phyloP scores from a whole-genome alignment of 2,797 vertebrate genomes.

The Aselliscus stoliczkanus region DNA sequence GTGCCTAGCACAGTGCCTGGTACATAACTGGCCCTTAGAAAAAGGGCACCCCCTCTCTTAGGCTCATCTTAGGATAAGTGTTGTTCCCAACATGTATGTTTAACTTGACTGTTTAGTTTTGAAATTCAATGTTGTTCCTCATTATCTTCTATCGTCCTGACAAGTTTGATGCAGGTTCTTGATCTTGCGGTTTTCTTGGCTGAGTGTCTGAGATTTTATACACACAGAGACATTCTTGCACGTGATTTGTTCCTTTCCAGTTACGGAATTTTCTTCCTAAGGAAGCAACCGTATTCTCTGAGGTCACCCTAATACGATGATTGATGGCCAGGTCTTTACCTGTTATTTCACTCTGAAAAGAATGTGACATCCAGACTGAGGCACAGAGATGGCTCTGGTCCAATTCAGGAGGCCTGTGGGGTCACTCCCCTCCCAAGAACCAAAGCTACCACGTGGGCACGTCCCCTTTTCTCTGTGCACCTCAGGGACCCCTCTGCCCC shows the following conservation, averaged over 20 bases:
- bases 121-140: not conserved
- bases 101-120: not conserved
- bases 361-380: not conserved
- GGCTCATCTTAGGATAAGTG: not conserved
- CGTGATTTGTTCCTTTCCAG: not conserved
- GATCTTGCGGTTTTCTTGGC: not conserved
- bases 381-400: not conserved
- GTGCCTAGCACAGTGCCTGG: not conserved
- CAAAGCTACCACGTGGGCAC: accelerated
- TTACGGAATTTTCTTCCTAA: not conserved
- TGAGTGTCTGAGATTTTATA: not conserved
- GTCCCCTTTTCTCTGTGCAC: not conserved
- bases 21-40: not conserved
- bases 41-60: not conserved
- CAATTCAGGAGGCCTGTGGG: accelerated
- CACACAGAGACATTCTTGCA: no score
- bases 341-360: not conserved
- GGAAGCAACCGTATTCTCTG: not conserved
- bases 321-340: not conserved
- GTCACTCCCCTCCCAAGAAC: not conserved
- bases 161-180: not conserved
- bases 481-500: not conserved
- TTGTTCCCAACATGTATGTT: not conserved
- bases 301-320: not conserved
- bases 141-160: not conserved